Evolutionary conservation across 2,113 vertebrate species (phyloP), one percentile per base, ranked within the genome.

Genomic region (Australoheros scitulus): DNA sequence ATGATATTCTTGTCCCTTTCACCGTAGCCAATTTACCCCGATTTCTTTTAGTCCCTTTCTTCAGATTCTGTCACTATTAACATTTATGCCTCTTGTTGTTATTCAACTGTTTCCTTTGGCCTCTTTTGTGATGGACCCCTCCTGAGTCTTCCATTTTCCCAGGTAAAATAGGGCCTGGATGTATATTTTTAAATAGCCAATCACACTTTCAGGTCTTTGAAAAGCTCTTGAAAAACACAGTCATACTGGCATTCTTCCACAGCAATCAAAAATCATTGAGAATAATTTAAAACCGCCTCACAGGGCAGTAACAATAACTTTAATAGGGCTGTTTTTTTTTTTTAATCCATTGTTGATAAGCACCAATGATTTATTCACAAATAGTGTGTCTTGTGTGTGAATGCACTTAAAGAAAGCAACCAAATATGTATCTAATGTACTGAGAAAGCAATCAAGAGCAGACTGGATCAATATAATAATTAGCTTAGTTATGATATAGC

Each of bases 171-270:
- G 11, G 13, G 55, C 41, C 17, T 50, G 29, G 11, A 60, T 26
- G 38, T 58, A 50, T 61, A 29, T 75, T 86, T 86, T 79, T 76
- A 64, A 86, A 76, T 82, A 47, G 65, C 34, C 76, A 56, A 76
- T 82, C 76, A 68, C 11, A 2, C 18, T 29, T 81, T 57, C 18
- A 84, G 55, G 57, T 34, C 60, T 80, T 22, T 81, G 41, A 84
- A 55, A 36, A 78, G 68, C 8, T 75, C 77, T 74, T 70, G 50
- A 77, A 75, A 85, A 81, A 76, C 36, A 20, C 22, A 58, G 50
- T 61, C 14, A n/a, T 17, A 34, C n/a, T 10, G 38, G 38, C 17
- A 20, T 58, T 76, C 79, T 75, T 56, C 29, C 2, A 4, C 3
- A 8, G 29, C 13, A 77, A 76, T 88, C 72, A 38, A 17, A 11